Conservation (phyloP, 2,888 invertebrate species). For the Drosophila infuscata region DNA sequence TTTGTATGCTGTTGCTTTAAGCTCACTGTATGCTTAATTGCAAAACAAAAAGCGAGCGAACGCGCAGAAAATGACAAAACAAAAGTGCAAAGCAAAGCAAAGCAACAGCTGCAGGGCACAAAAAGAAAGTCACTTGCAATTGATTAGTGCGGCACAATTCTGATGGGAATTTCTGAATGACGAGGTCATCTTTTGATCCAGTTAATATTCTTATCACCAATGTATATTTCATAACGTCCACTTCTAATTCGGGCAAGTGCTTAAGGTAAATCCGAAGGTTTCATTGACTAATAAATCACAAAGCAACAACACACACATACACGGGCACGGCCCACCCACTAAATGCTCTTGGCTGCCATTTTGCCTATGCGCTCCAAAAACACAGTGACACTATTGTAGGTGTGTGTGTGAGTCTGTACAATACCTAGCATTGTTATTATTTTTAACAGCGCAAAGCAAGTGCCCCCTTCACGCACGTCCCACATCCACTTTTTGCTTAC, state of each 20-base stretch:
- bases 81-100: conserved; percentile 24
- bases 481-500: conserved; percentile 63
- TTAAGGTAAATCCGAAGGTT: conserved; percentile 22
- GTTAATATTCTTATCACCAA: conserved; percentile 33
- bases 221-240: conserved; percentile 15
- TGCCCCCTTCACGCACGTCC: conserved; percentile 33
- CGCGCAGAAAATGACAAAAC: conserved; percentile 12
- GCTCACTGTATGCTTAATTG: conserved; percentile 42
- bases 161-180: conserved; percentile 31
- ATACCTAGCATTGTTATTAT: conserved; percentile 73
- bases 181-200: conserved; percentile 21
- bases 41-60: conserved; percentile 33
- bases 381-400: conserved; percentile 55
- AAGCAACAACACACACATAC: neutral
- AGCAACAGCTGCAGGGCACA: conserved; percentile 32
- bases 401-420: conserved; percentile 40
- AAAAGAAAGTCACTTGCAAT: conserved; percentile 56
- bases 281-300: conserved; percentile 52
- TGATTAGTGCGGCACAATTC: conserved; percentile 40
- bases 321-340: conserved; percentile 52
- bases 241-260: conserved; percentile 6
- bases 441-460: conserved; percentile 56
- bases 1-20: conserved; percentile 38
- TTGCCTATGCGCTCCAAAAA: conserved; percentile 70
- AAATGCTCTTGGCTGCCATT: conserved; percentile 68